Conservation (phyloP, 35 echinoderm and acorn worm genomes). For the Antedon bifida region DNA sequence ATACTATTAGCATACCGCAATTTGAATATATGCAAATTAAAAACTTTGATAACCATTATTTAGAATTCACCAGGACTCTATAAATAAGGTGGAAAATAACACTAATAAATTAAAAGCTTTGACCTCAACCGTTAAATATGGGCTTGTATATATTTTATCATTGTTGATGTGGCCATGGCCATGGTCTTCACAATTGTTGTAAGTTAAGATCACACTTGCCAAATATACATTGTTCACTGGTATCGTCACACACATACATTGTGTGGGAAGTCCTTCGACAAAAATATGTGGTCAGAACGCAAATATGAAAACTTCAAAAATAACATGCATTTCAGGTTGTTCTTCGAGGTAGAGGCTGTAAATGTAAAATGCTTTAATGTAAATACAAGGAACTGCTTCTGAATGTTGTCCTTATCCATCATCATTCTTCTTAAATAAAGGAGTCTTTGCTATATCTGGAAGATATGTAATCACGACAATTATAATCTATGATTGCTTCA, state of each 20-base stretch:
- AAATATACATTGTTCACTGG: conserved; percentile 5
- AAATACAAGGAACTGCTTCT: not conserved
- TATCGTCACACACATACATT: conserved; percentile 32
- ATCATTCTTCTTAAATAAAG: not conserved
- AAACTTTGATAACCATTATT: no score
- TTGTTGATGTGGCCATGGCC: no score
- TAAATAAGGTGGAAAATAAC: no score
- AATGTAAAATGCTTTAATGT: not conserved
- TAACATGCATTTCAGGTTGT: not conserved
- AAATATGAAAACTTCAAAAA: not conserved
- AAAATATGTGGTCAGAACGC: conserved; percentile 13
- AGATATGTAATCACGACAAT: conserved; percentile 18
- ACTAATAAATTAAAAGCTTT: no score
- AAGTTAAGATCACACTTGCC: conserved; percentile 14
- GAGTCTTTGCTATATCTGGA: conserved; percentile 9
- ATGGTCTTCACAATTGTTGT: not conserved
- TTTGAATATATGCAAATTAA: no score
- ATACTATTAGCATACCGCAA: no score
- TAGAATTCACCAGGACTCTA: no score
- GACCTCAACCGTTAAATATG: no score
- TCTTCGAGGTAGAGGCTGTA: not conserved
- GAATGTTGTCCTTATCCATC: not conserved
- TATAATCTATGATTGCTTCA: not conserved
- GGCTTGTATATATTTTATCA: no score
- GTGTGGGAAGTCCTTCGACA: conserved; percentile 26